phyloP scores from a whole-genome alignment of 2,113 vertebrate species.

The Bubalus kerabau region DNA sequence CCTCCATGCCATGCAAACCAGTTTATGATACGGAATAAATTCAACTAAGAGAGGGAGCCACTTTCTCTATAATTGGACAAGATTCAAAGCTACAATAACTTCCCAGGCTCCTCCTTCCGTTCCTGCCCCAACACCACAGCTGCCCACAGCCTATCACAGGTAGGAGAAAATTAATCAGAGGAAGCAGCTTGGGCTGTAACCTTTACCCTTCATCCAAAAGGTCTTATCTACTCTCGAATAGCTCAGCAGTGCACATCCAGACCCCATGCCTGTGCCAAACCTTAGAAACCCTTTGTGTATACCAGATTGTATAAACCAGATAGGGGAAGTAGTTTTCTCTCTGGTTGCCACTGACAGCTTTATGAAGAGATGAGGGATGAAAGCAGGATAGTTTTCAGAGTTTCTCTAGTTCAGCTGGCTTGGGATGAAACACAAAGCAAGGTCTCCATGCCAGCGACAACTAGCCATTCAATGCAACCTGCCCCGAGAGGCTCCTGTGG shows the following conservation, averaged over 20 bases:
- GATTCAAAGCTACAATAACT: background rate
- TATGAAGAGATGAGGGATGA: background rate
- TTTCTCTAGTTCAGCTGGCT: background rate
- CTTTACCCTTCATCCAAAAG: background rate
- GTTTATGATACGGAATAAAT: background rate
- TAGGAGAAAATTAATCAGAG: slow-evolving; percentile 14
- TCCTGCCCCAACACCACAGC: background rate
- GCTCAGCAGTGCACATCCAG: background rate
- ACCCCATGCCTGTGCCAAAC: background rate
- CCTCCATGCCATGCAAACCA: background rate
- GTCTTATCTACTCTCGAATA: background rate
- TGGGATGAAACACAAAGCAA: background rate
- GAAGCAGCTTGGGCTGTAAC: background rate
- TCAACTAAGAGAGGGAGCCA: background rate
- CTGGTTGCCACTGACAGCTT: background rate
- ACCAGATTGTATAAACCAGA: background rate
- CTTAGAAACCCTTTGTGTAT: background rate
- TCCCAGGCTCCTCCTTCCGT: background rate
- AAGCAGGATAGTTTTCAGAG: background rate
- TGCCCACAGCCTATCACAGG: background rate
- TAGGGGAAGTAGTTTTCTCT: background rate
- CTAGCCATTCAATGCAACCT: background rate
- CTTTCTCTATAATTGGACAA: background rate
- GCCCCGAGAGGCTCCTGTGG: background rate
- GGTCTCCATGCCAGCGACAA: background rate